Percentiles rank a stretch among this genome's conserved stretches.
phyloP scores from a whole-genome alignment of 2,113 vertebrate species.

The Oreochromis niloticus region DNA sequence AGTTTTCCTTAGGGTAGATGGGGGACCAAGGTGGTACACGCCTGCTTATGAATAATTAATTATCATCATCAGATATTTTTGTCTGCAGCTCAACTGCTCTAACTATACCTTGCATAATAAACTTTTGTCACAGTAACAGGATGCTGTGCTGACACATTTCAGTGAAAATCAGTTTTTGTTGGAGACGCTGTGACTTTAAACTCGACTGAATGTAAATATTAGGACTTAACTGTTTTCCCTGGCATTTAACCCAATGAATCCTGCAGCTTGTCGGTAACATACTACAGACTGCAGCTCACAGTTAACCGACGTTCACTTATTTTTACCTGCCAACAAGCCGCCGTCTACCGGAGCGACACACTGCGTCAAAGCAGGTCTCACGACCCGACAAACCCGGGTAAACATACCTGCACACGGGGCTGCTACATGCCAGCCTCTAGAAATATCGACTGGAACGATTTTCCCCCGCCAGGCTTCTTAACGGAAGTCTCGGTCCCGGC shows the following conservation, averaged over 20 bases:
- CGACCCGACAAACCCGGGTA: background rate
- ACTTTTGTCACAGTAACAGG: background rate
- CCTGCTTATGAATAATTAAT: background rate
- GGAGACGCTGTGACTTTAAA: background rate
- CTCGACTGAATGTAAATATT: background rate
- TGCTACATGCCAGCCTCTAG: background rate
- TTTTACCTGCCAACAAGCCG: background rate
- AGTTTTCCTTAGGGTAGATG: background rate
- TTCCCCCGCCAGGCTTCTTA: background rate
- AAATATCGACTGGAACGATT: background rate
- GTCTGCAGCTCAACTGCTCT: background rate
- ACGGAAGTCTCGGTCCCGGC: constrained; percentile 8
- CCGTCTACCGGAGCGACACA: background rate
- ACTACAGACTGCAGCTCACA: background rate
- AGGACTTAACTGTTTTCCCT: background rate
- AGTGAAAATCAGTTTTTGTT: background rate
- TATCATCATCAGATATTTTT: background rate
- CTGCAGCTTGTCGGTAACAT: background rate
- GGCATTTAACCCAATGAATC: background rate
- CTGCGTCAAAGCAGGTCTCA: background rate
- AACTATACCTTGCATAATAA: background rate
- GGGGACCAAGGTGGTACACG: background rate
- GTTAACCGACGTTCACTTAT: background rate
- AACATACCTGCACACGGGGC: constrained; percentile 2
- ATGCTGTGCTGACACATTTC: background rate